Evolutionary conservation across 2,888 invertebrate genomes (phyloP), one percentile per base, ranked within the genome.

Genomic region (Melinaea menophilus): DNA sequence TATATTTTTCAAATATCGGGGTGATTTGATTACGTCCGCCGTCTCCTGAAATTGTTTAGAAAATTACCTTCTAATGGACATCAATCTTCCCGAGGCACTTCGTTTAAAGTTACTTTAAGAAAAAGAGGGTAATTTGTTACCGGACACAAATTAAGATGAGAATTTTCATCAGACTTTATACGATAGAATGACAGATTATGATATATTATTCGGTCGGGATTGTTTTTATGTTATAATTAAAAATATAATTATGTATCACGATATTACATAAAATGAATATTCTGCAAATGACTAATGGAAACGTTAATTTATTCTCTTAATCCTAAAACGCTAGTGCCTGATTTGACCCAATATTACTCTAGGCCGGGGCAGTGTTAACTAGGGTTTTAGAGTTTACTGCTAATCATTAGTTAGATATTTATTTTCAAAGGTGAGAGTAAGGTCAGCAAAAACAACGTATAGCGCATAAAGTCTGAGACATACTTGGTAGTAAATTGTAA

Each of bases 11-110:
- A 59, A 66, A 66, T 62, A 66, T 66, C 62, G 55, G 62, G 55
- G 13, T 57, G 56, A 68, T 66, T 68, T 63, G 66, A 68, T 68
- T 68, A 65, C 63, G 68, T 51, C 57, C 58, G 56, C 63, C 62
- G 67, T 60, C 63, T 62, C 65, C 48, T 66, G 67, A 75, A 78
- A 79, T 76, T 78, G 75, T 79, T 82, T 75, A 76, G 78, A 76
- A 80, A 82, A 83, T 82, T 80, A 79, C 73, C 76, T 75, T 72
- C 76, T 81, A 82, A 85, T 81, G 78, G 80, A 81, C 81, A 85
- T 84, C 82, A 81, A 85, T 85, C 85, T 82, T 81, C 74, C 75
- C 71, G 68, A 71, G 74, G 74, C 77, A 74, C 75, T 82, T 81
- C 79, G 78, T 80, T 78, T 75, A 72, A 78, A 80, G 76, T 74